Conservation (phyloP, 2,888 invertebrate species). For the Nomada ferruginata region DNA sequence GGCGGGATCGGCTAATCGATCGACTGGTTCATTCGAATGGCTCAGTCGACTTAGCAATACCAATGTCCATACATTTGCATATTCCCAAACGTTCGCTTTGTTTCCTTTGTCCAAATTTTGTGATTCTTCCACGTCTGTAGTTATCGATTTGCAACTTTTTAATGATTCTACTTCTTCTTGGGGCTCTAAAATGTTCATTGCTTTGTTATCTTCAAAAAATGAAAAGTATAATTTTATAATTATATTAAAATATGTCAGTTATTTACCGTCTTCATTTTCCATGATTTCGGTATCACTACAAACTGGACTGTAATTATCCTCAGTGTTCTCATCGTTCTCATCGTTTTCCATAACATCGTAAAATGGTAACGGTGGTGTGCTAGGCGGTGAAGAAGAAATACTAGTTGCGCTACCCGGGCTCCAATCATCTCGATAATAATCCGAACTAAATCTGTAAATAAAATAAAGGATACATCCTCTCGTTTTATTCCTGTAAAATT, state of each 20-base stretch:
- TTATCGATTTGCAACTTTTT: slow-evolving; percentile 74
- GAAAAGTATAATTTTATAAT: not conserved
- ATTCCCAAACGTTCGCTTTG: slow-evolving; percentile 59
- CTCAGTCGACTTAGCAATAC: slow-evolving; percentile 75
- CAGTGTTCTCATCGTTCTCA: slow-evolving; percentile 71
- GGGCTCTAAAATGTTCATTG: slow-evolving; percentile 51
- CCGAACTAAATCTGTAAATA: slow-evolving; percentile 75
- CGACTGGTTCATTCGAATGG: slow-evolving; percentile 73
- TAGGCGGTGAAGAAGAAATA: slow-evolving; percentile 84
- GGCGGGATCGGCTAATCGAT: slow-evolving; percentile 77
- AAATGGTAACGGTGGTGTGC: slow-evolving; percentile 79
- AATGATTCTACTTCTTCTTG: slow-evolving; percentile 77
- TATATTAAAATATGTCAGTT: not conserved
- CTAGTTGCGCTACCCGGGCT: slow-evolving; percentile 86
- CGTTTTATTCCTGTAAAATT: not conserved
- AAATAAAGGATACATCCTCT: not conserved
- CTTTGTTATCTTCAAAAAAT: not conserved
- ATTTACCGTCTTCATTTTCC: slow-evolving; percentile 76
- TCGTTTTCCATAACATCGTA: slow-evolving; percentile 71
- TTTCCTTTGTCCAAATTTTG: slow-evolving; percentile 48
- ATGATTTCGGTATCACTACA: slow-evolving; percentile 86
- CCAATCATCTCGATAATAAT: slow-evolving; percentile 84
- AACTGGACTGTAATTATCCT: slow-evolving; percentile 86
- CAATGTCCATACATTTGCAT: slow-evolving; percentile 73
- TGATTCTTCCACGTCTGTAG: slow-evolving; percentile 67